Base-by-base conservation (phyloP, 2,797 vertebrate genomes). In the Amphiprion clarkii region DNA sequence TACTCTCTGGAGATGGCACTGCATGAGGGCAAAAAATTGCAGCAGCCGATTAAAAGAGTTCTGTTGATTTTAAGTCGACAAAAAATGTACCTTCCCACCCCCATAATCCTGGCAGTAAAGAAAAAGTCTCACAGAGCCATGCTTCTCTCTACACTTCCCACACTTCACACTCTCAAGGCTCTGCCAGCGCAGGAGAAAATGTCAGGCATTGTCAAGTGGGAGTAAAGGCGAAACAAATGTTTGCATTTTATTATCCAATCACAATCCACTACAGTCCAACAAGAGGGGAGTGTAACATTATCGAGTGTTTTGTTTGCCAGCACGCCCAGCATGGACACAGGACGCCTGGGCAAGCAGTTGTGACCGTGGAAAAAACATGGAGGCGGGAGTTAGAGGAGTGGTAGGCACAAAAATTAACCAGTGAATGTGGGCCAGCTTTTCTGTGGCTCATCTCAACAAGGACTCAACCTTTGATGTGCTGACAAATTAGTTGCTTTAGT, bases 131-230 rank as follows among this genome's bases (percentile, higher is more conserved):
- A 83, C 80, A 83, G 83, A 89, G 85, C 79, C 75, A 59, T 76
- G 82, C 79, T 85, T 93, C 79, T 83, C 78, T 86, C 81, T 61
- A 76, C 87, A 90, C 88, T 86, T 91, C 90, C 90, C 82, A 91
- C 89, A 88, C 82, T 79, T 92, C 86, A 74, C 83, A 84, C 84
- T 87, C 83, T 75, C 61, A 25, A 65, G 78, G 63, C 83, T 77
- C 42, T 73, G 87, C 85, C 88, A 85, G 74, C 23, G 6, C 76
- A 82, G 81, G 74, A 87, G 82, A 87, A 86, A 87, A 90, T 84
- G 85, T 89, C 87, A 90, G 82, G 63, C 84, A 87, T 74, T 78
- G 76, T 90, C 82, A 91, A 79, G 87, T 92, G 82, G 83, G 88
- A 91, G 90, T 83, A 84, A 82, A 86, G 72, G 81, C 59, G 29